Conservation (phyloP, 2,888 invertebrate genomes). For the Acanthosepion esculentum region DNA sequence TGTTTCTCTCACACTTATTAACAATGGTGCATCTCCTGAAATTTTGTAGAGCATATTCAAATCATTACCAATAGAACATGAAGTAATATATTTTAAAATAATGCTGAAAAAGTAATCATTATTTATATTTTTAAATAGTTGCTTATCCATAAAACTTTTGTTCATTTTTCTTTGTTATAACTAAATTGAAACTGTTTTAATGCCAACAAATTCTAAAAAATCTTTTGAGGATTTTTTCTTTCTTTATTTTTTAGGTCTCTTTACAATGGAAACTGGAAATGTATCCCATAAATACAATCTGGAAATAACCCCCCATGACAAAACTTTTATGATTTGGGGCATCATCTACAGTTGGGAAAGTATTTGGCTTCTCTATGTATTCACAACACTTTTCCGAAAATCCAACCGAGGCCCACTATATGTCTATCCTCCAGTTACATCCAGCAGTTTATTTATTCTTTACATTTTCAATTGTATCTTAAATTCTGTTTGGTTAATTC, state of each 20-base stretch:
- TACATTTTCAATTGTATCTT: constrained; percentile 63
- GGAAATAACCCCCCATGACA: constrained; percentile 66
- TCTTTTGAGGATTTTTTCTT: background rate
- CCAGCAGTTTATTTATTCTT: constrained; percentile 59
- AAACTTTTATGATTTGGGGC: constrained; percentile 65
- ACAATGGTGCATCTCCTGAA: too few species aligned
- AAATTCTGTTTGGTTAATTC: constrained; percentile 68
- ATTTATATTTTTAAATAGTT: background rate
- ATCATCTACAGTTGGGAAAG: constrained; percentile 67
- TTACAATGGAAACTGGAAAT: constrained; percentile 58
- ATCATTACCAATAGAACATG: too few species aligned
- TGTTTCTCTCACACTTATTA: too few species aligned
- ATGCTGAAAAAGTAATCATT: background rate
- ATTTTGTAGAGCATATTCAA: too few species aligned
- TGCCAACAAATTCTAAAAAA: background rate
- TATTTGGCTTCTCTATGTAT: constrained; percentile 64
- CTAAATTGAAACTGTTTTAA: too few species aligned
- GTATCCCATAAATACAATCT: constrained; percentile 61
- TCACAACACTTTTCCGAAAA: constrained; percentile 62
- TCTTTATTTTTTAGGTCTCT: constrained; percentile 58
- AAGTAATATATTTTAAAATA: too few species aligned
- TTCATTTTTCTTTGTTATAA: too few species aligned
- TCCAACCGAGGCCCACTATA: constrained; percentile 61
- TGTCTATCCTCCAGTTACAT: constrained; percentile 60
- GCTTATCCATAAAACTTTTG: too few species aligned